phyloP scores from a whole-genome alignment of 2,888 invertebrate species.

The Meghimatium bilineatum region DNA sequence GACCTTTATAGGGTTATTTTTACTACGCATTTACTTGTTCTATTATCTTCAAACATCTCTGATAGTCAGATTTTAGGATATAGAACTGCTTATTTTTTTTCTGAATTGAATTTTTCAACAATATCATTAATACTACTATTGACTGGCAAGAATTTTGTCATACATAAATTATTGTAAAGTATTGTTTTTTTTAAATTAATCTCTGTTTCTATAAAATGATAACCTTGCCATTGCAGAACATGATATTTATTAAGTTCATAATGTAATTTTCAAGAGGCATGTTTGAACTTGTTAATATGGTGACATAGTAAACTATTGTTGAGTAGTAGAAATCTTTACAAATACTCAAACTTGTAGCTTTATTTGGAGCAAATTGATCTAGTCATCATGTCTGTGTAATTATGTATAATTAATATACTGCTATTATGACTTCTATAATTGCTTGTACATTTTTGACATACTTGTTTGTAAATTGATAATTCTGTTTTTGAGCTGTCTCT shows the following conservation, averaged over 20 bases:
- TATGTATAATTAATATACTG: conserved; percentile 47
- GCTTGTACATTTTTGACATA: conserved; percentile 3
- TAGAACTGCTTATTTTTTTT: conserved; percentile 13
- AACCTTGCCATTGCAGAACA: neutral
- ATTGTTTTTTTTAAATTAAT: too few relatives aligned
- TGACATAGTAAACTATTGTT: conserved; percentile 7
- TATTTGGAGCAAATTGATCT: conserved; percentile 71
- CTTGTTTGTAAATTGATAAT: neutral
- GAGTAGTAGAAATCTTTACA: conserved; percentile 49
- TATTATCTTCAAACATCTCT: neutral
- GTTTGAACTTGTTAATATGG: neutral
- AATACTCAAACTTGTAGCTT: conserved; percentile 71
- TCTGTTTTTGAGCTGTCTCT: conserved; percentile 3
- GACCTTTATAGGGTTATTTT: neutral
- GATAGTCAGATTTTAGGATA: neutral
- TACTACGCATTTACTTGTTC: neutral
- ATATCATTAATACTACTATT: neutral
- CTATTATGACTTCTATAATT: conserved; percentile 34
- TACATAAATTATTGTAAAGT: neutral
- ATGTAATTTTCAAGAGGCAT: neutral
- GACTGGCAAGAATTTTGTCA: neutral
- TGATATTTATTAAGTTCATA: neutral
- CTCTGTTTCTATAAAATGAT: neutral
- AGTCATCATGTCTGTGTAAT: conserved; percentile 68
- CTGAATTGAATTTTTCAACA: neutral